Conservation (phyloP, 2,113 vertebrate species). For the Capreolus pygargus region DNA sequence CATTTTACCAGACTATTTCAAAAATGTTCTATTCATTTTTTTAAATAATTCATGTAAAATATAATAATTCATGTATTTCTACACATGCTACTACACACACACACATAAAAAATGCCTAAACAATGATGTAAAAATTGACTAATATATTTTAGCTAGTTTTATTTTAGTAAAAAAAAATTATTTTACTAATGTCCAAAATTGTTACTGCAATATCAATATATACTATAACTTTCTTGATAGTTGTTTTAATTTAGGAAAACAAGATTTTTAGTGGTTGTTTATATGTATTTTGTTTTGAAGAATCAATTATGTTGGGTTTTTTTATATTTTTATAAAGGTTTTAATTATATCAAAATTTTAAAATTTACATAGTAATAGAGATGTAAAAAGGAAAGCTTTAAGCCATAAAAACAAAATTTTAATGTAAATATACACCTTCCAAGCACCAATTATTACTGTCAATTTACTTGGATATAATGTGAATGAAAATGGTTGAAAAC, state of each 20-base stretch:
- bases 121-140: neutral
- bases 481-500: neutral
- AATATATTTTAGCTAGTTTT: neutral
- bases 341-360: neutral
- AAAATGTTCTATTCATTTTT: neutral
- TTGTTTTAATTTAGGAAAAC: neutral
- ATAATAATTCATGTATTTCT: neutral
- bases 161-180: constrained; percentile 25
- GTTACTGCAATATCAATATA: neutral
- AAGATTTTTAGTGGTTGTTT: neutral
- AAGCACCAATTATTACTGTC: neutral
- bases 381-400: neutral
- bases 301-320: neutral
- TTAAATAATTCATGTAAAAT: neutral
- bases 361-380: neutral
- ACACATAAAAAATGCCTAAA: neutral
- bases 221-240: neutral
- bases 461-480: neutral
- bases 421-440: neutral
- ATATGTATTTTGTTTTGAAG: constrained; percentile 12
- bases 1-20: neutral
- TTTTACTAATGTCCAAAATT: neutral
- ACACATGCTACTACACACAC: neutral
- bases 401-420: neutral
- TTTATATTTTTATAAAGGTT: neutral